A percentile compares a stretch with the other conserved stretches of the same genome.
These are phyloP conservation scores for Protobothrops mucrosquamatus DNA, from an alignment of 2,113 vertebrate genomes.

Conservation along the genomic window DNA sequence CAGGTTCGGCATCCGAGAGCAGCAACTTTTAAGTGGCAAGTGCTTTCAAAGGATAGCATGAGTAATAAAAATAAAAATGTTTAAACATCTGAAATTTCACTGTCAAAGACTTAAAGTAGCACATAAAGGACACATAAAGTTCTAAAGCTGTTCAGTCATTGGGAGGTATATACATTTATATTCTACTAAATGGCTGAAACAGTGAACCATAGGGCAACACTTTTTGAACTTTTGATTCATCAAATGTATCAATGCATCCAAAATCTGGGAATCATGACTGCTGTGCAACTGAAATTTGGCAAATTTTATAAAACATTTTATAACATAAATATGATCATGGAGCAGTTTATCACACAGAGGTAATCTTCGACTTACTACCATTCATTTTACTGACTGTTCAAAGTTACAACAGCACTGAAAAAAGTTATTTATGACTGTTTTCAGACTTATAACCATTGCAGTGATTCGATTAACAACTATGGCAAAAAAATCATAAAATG, in stretches of 20 bases:
- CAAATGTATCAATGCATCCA: background rate
- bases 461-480: no score
- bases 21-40: background rate
- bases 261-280: background rate
- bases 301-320: background rate
- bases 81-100: background rate
- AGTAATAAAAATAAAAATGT: background rate
- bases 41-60: background rate
- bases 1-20: background rate
- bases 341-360: background rate
- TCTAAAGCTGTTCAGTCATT: background rate
- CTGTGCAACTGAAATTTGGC: background rate
- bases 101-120: background rate
- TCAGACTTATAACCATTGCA: background rate
- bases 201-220: background rate
- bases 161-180: background rate
- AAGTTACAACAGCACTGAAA: background rate
- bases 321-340: background rate
- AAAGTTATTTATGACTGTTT: background rate
- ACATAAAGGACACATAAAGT: background rate
- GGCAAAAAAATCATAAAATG: no score
- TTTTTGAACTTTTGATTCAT: background rate
- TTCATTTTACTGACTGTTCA: background rate
- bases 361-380: background rate
- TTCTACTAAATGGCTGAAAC: no score